Conservation (phyloP, 2,797 vertebrate species). For the Leptoclinus maculatus region DNA sequence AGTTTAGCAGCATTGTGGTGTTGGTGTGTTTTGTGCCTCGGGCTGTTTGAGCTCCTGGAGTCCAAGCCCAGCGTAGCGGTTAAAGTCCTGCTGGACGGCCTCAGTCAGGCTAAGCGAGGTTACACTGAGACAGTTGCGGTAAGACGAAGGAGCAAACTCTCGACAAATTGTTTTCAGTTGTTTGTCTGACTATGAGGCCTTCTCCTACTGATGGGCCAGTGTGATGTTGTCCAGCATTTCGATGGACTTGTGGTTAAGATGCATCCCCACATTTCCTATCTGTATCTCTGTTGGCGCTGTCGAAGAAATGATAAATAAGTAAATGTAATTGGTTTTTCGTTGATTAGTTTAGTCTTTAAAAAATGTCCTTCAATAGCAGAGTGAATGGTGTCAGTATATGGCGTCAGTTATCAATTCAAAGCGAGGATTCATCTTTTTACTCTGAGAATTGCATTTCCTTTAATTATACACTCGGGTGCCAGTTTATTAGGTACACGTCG, state of each 20-base stretch:
- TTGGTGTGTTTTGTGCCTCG: conserved; percentile 56
- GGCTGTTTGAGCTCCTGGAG: conserved; percentile 78
- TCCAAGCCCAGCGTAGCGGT: conserved; percentile 74
- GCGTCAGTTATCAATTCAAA: neutral
- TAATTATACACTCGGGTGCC: neutral
- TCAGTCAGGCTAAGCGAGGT: conserved; percentile 51
- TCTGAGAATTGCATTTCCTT: neutral
- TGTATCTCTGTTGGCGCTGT: neutral
- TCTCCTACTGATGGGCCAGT: neutral
- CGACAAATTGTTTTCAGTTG: conserved; percentile 34
- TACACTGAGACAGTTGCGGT: conserved; percentile 40
- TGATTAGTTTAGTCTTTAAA: neutral
- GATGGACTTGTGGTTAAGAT: neutral
- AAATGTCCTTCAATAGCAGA: neutral
- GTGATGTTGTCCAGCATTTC: conserved; percentile 8
- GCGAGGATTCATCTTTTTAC: neutral
- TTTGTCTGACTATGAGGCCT: neutral
- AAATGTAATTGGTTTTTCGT: neutral
- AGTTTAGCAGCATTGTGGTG: conserved; percentile 54
- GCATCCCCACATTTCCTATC: neutral
- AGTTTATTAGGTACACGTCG: neutral
- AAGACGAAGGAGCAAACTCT: conserved; percentile 47
- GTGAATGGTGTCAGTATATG: neutral
- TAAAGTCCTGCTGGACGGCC: conserved; percentile 78
- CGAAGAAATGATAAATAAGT: neutral